phyloP scores from a whole-genome alignment of 1,140 invertebrate species.

The Liolophura sinensis region DNA sequence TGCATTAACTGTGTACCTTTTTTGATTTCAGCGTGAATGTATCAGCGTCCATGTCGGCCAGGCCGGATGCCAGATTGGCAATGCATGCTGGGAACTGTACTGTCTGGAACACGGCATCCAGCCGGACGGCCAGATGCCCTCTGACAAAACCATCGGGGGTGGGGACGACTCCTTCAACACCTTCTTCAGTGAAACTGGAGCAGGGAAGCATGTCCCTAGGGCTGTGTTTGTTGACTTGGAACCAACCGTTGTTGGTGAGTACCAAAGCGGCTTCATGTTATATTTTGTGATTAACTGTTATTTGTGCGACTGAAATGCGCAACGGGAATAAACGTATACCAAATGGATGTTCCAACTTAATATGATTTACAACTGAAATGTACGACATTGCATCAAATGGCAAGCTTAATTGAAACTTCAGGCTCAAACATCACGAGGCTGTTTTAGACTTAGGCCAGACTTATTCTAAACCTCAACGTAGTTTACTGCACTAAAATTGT shows the following conservation, averaged over 20 bases:
- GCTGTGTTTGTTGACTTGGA: slow-evolving; percentile 29
- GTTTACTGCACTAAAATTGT: too few species aligned
- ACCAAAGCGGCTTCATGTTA: not conserved
- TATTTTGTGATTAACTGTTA: too few species aligned
- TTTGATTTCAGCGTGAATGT: slow-evolving; percentile 16
- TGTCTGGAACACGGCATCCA: slow-evolving; percentile 87
- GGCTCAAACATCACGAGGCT: too few species aligned
- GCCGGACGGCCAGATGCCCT: slow-evolving; percentile 70
- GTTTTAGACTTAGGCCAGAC: too few species aligned
- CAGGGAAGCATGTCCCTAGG: slow-evolving; percentile 71
- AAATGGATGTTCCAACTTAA: too few species aligned
- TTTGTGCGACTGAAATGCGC: too few species aligned
- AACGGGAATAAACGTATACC: too few species aligned
- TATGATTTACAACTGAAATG: too few species aligned
- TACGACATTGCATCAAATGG: too few species aligned
- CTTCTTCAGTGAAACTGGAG: slow-evolving; percentile 65
- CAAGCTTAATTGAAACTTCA: too few species aligned
- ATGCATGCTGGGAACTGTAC: slow-evolving; percentile 80
- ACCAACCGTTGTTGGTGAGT: slow-evolving; percentile 31
- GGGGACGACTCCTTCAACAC: slow-evolving; percentile 51
- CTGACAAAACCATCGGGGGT: slow-evolving; percentile 45
- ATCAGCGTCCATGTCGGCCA: slow-evolving; percentile 22
- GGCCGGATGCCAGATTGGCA: slow-evolving; percentile 76
- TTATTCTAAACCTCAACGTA: too few species aligned
- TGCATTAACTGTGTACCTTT: not conserved